These are phyloP conservation scores for Meriones unguiculatus DNA, from an alignment of 2,113 vertebrate species.

Conservation along the genomic window DNA sequence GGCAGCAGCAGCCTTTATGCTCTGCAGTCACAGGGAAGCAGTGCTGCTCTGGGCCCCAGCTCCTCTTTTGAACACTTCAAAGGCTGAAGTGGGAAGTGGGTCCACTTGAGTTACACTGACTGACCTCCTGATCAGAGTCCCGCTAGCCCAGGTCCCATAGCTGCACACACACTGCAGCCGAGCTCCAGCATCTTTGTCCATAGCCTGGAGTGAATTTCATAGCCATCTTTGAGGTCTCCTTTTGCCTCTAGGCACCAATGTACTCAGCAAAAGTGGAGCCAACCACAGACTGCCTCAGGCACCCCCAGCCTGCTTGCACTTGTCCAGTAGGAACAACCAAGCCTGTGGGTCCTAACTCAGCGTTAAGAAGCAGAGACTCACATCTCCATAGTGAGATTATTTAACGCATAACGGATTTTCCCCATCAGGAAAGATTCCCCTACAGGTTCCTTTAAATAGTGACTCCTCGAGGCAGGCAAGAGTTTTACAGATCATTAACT, in stretches of 20 bases:
- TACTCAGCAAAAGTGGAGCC: background rate
- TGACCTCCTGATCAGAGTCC: background rate
- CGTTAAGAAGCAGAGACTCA: slow-evolving; percentile 23
- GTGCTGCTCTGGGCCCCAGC: background rate
- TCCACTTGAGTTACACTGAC: background rate
- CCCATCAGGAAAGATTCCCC: slow-evolving; percentile 71
- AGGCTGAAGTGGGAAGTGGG: background rate
- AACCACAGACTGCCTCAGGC: fast-evolving
- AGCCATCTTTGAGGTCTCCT: background rate
- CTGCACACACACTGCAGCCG: no score
- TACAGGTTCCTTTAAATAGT: slow-evolving; percentile 76
- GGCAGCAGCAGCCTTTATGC: background rate
- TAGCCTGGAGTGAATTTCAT: background rate
- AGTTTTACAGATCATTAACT: slow-evolving; percentile 82
- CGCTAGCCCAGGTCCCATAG: background rate
- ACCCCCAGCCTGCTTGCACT: background rate
- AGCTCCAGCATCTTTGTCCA: background rate
- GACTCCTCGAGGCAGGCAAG: slow-evolving; percentile 66
- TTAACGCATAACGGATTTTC: slow-evolving; percentile 72
- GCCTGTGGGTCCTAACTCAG: background rate
- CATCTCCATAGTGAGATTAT: slow-evolving; percentile 45
- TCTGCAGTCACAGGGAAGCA: background rate
- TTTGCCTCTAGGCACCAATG: background rate
- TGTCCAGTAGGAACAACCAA: background rate
- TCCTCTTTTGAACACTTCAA: background rate